Base-by-base conservation (phyloP, 2,113 vertebrate genomes). In the Galemys pyrenaicus region DNA sequence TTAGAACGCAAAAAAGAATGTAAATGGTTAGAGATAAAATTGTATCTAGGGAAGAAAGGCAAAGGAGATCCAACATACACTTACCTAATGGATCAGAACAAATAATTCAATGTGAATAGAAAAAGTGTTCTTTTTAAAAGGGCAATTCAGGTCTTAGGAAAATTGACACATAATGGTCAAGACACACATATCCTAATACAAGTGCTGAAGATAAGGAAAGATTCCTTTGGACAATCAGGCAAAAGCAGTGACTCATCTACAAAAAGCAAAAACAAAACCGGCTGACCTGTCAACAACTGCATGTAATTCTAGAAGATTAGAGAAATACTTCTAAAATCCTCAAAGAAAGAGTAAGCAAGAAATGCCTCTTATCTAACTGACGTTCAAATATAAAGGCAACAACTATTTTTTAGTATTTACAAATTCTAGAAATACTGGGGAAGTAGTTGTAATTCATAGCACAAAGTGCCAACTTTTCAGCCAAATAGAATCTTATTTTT, bases 211-310 rank as follows among this genome's bases (percentile, higher is more conserved):
- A 54, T 73, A 75, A 92, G 39, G 67, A 75, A 92, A 70, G 35
- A 73, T 60, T 64, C 3, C 28, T 91, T 94, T 68, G 78, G 65
- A 73, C 46, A 80, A 89, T 79, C 41, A 93, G 58, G 62, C 41
- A 68, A 88, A 95, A 96, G 83, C 67, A 70, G 10, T 70, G 67
- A 91, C 32, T 92, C 49, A 44, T 74, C 71, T 71, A 26, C 54
- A n/a, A 93, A 93, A 37, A 26, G 3, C 78, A 73, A 92, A 94
- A 93, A 85, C 54, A 77, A 70, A 93, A 75, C 19, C 82, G 28
- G 20, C 46, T 83, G 49, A 44, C 37, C 51, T 90, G 54, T 82
- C 49, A 84, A 68, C 6, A 56, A 49, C 24, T 84, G 83, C 73
- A 41, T 26, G 37, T 10, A 56, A 19, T 74, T 78, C 62, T 71